These are phyloP conservation scores for Neria commutata DNA, from an alignment of 2,888 invertebrate genomes.

Conservation along the genomic window DNA sequence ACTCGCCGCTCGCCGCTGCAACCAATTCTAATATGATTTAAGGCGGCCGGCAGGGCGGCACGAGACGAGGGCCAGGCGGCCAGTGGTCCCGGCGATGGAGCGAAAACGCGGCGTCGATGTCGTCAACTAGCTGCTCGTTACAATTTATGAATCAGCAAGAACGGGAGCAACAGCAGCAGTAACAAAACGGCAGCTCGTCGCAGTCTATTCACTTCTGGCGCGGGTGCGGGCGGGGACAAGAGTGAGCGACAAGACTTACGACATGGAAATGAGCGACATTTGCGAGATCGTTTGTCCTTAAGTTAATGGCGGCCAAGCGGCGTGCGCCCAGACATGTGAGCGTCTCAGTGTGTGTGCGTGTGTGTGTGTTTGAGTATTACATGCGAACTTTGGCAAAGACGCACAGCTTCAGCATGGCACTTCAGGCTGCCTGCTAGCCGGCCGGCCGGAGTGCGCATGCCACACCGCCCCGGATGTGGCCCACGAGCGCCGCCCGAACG, in stretches of 20 bases:
- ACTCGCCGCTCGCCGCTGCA: constrained; percentile 19
- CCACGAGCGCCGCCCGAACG: not conserved
- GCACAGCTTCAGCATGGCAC: too few species aligned
- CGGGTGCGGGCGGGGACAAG: too few species aligned
- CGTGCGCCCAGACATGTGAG: too few species aligned
- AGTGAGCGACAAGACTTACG: not conserved
- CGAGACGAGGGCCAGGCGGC: not conserved
- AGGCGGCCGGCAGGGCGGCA: not conserved
- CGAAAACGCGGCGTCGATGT: too few species aligned
- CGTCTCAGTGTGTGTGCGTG: too few species aligned
- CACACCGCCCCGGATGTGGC: too few species aligned
- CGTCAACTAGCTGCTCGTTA: not conserved
- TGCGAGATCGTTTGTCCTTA: constrained; percentile 1
- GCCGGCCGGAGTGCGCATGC: too few species aligned
- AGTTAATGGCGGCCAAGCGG: not conserved
- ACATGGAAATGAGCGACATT: constrained; percentile 1
- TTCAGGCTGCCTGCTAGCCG: too few species aligned
- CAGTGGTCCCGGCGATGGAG: not conserved
- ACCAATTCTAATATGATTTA: constrained; percentile 36
- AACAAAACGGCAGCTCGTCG: not conserved
- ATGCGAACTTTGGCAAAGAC: too few species aligned
- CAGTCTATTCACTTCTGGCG: too few species aligned
- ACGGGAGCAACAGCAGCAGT: not conserved
- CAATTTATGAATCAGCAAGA: not conserved
- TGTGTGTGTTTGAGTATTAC: too few species aligned